phyloP scores from a whole-genome alignment of 53 echinoderm and acorn worm genomes.

The Antedon mediterranea region DNA sequence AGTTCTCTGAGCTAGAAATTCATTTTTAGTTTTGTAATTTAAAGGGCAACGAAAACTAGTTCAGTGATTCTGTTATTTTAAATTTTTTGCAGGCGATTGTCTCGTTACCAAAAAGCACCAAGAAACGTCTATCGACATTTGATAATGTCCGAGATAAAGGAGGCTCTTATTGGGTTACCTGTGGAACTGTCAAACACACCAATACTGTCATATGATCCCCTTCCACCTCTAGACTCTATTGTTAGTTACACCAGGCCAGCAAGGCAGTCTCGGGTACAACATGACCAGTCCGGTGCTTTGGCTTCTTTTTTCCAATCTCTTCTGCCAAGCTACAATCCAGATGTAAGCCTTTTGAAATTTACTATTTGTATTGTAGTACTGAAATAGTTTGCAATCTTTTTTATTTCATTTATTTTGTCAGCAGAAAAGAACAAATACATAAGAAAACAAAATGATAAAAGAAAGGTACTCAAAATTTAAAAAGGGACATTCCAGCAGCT shows the following conservation, averaged over 20 bases:
- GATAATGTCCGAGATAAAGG: slow-evolving; percentile 74
- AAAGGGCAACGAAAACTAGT: too few species aligned
- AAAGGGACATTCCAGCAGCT: too few species aligned
- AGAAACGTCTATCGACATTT: slow-evolving; percentile 84
- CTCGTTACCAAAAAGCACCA: slow-evolving; percentile 65
- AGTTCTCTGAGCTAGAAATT: neutral
- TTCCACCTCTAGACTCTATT: slow-evolving; percentile 71
- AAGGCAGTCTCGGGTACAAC: slow-evolving; percentile 29
- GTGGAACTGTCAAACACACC: slow-evolving; percentile 62
- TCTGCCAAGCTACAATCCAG: slow-evolving; percentile 64
- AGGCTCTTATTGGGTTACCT: slow-evolving; percentile 54
- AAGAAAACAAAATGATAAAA: too few species aligned
- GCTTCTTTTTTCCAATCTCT: slow-evolving; percentile 77
- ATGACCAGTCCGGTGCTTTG: slow-evolving; percentile 4
- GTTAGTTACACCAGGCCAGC: slow-evolving; percentile 61
- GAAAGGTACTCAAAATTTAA: too few species aligned
- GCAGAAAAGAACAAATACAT: too few species aligned
- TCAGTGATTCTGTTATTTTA: neutral
- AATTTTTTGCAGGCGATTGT: slow-evolving; percentile 37
- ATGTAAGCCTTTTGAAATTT: slow-evolving; percentile 60
- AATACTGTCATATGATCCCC: slow-evolving; percentile 82
- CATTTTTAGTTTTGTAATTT: neutral
- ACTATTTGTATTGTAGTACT: too few species aligned
- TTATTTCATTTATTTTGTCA: too few species aligned
- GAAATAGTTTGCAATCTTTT: too few species aligned